These are phyloP conservation scores for Manduca sexta DNA, from an alignment of 1,140 invertebrate genomes.

Conservation along the genomic window DNA sequence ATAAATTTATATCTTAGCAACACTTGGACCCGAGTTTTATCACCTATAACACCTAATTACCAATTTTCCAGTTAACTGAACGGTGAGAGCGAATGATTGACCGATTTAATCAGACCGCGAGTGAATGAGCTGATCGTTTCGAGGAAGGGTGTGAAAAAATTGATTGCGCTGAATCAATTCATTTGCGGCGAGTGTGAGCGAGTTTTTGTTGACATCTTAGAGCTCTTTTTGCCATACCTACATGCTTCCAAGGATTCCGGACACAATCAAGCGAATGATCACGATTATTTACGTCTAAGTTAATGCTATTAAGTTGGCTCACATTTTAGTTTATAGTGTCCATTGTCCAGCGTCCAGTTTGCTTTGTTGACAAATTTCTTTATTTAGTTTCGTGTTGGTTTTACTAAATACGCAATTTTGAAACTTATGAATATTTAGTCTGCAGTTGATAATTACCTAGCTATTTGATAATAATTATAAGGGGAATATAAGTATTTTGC, in stretches of 20 bases:
- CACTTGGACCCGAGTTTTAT: conserved; percentile 36
- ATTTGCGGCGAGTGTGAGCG: conserved; percentile 38
- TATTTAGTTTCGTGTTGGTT: too few relatives aligned
- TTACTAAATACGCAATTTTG: too few relatives aligned
- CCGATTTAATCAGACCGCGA: conserved; percentile 58
- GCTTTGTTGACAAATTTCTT: too few relatives aligned
- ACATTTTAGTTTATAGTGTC: too few relatives aligned
- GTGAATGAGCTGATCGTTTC: conserved; percentile 40
- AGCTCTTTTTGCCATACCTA: conserved; percentile 45
- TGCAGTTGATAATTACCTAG: too few relatives aligned
- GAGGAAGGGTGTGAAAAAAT: conserved; percentile 47
- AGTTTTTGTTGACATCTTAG: conserved; percentile 56
- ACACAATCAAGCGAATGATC: not conserved
- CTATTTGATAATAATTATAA: too few relatives aligned
- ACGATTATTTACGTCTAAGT: too few relatives aligned
- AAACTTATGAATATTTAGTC: too few relatives aligned
- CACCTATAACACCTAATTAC: conserved; percentile 63
- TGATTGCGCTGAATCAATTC: conserved; percentile 63
- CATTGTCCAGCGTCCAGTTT: too few relatives aligned
- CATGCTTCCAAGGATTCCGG: conserved; percentile 21
- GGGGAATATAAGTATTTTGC: too few relatives aligned
- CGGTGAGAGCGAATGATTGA: conserved; percentile 65
- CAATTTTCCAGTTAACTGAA: conserved; percentile 68
- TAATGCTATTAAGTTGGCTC: too few relatives aligned
- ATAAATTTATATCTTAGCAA: conserved; percentile 8